Conservation (phyloP, 1,140 invertebrate species). For the Drosophila tani region DNA sequence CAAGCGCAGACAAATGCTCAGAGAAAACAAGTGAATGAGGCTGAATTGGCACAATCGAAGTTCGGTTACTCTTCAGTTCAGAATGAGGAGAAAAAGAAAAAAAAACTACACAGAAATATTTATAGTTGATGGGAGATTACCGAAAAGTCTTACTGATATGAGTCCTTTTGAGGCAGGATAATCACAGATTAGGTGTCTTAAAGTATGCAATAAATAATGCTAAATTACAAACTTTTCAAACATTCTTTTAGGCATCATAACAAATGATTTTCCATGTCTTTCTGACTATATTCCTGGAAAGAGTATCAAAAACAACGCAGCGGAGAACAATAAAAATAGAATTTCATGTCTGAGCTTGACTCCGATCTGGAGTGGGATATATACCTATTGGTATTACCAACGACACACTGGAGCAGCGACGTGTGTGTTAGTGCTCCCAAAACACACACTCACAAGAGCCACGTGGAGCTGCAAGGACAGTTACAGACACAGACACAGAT, state of each 20-base stretch:
- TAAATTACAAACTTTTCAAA: background rate
- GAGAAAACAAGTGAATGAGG: constrained; percentile 43
- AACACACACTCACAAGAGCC: constrained; percentile 5
- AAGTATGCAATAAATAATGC: background rate
- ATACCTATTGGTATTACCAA: constrained; percentile 12
- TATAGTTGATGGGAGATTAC: background rate
- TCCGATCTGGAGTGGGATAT: constrained; percentile 24
- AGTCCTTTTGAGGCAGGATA: too few species aligned
- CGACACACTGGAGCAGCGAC: constrained; percentile 19
- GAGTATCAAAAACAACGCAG: constrained; percentile 24
- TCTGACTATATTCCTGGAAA: constrained; percentile 19
- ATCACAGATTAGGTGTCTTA: background rate
- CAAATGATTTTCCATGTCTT: too few species aligned
- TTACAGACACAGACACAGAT: constrained; percentile 4
- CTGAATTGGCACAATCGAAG: constrained; percentile 40
- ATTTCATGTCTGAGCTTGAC: constrained; percentile 65
- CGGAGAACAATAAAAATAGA: constrained; percentile 61
- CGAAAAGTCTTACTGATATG: background rate
- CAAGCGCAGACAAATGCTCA: constrained; percentile 56
- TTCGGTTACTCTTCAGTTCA: constrained; percentile 34
- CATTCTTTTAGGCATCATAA: background rate
- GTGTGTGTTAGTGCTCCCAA: constrained; percentile 17
- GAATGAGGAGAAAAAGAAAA: background rate
- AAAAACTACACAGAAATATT: background rate
- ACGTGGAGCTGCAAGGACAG: constrained; percentile 42